Conservation (phyloP, 2,888 invertebrate genomes). For the Cenopis cana region DNA sequence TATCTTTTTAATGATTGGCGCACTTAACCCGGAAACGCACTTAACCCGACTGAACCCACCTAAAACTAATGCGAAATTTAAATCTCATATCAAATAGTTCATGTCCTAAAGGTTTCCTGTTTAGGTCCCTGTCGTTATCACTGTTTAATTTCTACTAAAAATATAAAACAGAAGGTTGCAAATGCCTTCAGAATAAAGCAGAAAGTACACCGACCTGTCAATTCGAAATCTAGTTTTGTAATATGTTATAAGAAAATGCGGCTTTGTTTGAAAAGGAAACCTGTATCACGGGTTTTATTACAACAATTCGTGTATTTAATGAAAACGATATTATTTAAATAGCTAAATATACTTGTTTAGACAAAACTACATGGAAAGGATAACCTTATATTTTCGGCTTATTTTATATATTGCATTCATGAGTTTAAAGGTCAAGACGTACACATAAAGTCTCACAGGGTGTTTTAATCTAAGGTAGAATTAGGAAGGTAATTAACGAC, state of each 20-base stretch:
- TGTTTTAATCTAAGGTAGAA: conserved; percentile 82
- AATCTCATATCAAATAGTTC: conserved; percentile 67
- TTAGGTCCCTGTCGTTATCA: conserved; percentile 2
- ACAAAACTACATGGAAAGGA: background rate
- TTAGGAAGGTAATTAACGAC: conserved; percentile 64
- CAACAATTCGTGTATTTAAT: background rate
- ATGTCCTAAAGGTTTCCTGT: no score
- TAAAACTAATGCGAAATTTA: conserved; percentile 36
- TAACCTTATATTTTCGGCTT: conserved; percentile 6
- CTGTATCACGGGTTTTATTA: no score
- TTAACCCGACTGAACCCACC: no score
- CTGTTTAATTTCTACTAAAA: conserved; percentile 16
- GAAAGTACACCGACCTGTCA: conserved; percentile 13
- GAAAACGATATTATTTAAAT: background rate
- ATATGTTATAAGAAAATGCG: background rate
- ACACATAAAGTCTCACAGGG: conserved; percentile 74
- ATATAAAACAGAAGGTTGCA: conserved; percentile 1
- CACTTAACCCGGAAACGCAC: no score
- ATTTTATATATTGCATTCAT: conserved; percentile 51
- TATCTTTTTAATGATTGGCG: no score
- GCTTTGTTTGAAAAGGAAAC: background rate
- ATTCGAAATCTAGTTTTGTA: conserved; percentile 19
- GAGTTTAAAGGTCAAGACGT: conserved; percentile 56
- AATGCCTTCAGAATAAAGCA: conserved; percentile 1
- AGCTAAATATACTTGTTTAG: background rate